Evolutionary conservation across 2,888 invertebrate species (phyloP), one percentile per base, ranked within the genome.

Genomic region (Caradrina kadenii): DNA sequence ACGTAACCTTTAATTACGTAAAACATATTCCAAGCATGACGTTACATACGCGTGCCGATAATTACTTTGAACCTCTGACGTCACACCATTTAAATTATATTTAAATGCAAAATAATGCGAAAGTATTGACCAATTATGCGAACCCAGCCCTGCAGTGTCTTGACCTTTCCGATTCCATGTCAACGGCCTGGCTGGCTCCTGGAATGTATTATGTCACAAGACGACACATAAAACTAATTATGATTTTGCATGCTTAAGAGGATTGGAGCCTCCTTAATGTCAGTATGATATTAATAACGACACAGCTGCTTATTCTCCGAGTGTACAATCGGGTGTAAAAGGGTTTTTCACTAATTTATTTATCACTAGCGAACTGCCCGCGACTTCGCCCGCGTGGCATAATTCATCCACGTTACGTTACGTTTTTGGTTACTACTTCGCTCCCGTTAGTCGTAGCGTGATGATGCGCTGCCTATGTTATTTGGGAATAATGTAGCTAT

Each of bases 141-240:
- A 79, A 70, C 71, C 69, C 84, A 79, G 80, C 77, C 67, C 76
- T 72, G 19, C 68, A 72, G 81, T 88, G 85, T 87, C 85, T 88
- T 90, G 90, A 93, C 92, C 91, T 93, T 92, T 93, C 81, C 69
- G 81, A 76, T 88, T 86, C 79, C 88, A 87, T 91, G 92, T 92
- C 90, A 91, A 91, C 88, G 87, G 87, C 89, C 91, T 82, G 83
- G 83, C 73, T 74, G 73, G 69, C 62, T 61, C 69, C 81, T 72
- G 82, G 80, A 85, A 81, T 84, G 79, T 73, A 73, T 87, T 87
- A 86, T 88, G 81, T 86, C 85, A 87, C 77, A 79, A 74, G 68
- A 79, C 64, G 84, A 81, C 83, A 84, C 78, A 85, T 85, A 86
- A 86, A 86, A 79, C 81, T 81, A 87, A 86, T 86, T 86, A 86